phyloP scores from a whole-genome alignment of 2,888 invertebrate species.

The Dasypogon diadema region DNA sequence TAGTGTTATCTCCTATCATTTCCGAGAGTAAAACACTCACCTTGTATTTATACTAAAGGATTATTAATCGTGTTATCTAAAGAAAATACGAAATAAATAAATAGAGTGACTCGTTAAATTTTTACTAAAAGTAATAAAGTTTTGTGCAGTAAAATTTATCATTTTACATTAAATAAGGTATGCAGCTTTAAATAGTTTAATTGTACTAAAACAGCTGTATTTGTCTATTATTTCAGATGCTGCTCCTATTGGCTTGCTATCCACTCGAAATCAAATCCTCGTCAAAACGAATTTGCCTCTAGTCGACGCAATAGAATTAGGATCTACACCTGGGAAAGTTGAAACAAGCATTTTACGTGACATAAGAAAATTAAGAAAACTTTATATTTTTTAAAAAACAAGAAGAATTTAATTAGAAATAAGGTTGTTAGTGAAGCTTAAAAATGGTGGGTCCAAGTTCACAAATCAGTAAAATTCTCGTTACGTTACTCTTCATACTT shows the following conservation, averaged over 20 bases:
- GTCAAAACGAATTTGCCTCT: conserved; percentile 25
- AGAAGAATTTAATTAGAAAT: conserved; percentile 35
- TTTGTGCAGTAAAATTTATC: too few species aligned
- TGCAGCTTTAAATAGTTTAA: not conserved
- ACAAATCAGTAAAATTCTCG: conserved; percentile 78
- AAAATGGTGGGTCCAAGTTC: conserved; percentile 81
- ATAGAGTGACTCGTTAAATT: too few species aligned
- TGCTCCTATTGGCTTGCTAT: conserved; percentile 38
- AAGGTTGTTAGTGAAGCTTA: conserved; percentile 53
- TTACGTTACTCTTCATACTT: conserved; percentile 72
- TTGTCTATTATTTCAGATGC: conserved; percentile 47
- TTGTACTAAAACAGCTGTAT: conserved; percentile 32
- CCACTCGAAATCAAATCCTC: conserved; percentile 17
- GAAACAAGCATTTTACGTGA: not conserved
- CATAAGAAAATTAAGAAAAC: not conserved
- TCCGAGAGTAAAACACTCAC: too few species aligned
- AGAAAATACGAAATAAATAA: too few species aligned
- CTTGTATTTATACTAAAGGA: too few species aligned
- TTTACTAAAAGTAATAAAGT: too few species aligned
- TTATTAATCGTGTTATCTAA: too few species aligned
- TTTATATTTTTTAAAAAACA: conserved; percentile 2
- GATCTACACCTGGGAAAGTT: not conserved
- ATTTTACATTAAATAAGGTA: not conserved
- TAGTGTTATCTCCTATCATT: too few species aligned
- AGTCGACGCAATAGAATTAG: conserved; percentile 13